These are phyloP conservation scores for Rhinogobio ventralis DNA, from an alignment of 2,797 vertebrate species.

Conservation along the genomic window DNA sequence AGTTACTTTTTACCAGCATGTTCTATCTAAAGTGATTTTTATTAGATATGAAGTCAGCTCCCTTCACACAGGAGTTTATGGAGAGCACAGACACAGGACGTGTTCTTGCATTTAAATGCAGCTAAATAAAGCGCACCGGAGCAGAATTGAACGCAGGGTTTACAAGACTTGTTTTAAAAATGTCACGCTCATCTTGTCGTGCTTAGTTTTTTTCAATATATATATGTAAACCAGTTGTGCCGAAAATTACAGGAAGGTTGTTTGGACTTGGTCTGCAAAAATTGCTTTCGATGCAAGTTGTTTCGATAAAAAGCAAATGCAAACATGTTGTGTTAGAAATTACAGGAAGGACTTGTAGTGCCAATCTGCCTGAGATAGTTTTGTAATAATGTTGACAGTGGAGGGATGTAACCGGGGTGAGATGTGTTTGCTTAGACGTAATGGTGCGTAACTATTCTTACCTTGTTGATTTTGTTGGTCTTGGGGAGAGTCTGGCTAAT, in stretches of 20 bases:
- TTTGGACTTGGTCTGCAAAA: not conserved
- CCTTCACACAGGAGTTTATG: not conserved
- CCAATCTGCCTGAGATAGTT: not conserved
- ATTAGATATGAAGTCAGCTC: not conserved
- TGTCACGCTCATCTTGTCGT: not conserved
- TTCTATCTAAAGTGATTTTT: not conserved
- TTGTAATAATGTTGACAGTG: conserved; percentile 29
- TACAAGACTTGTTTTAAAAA: conserved; percentile 22
- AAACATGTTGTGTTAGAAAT: conserved; percentile 1
- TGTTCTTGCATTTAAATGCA: conserved; percentile 14
- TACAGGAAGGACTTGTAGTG: not conserved
- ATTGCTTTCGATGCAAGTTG: not conserved
- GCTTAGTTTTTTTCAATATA: conserved; percentile 9
- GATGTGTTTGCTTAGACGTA: conserved; percentile 9
- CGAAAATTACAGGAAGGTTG: not conserved
- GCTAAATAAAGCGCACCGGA: not conserved
- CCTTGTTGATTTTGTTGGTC: conserved; percentile 99
- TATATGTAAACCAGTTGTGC: not conserved
- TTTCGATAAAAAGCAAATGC: conserved; percentile 7
- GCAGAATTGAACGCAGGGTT: not conserved
- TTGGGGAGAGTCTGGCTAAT: conserved; percentile 99
- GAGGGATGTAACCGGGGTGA: not conserved
- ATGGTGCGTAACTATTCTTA: conserved; percentile 66
- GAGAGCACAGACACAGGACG: not conserved
- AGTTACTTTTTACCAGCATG: not conserved